Conservation (phyloP, 35 echinoderm and acorn worm genomes). For the Apostichopus parvimensis region DNA sequence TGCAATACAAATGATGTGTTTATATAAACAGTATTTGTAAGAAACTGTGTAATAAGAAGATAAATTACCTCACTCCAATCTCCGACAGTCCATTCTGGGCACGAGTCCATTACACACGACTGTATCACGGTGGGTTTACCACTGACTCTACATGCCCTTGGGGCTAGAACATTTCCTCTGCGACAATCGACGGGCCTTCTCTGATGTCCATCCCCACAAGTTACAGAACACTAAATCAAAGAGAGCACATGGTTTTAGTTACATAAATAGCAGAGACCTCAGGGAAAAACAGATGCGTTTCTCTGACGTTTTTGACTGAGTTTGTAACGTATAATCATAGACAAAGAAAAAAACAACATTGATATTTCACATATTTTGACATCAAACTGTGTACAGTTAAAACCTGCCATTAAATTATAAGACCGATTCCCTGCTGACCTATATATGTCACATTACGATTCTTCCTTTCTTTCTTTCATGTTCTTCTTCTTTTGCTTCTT, state of each 20-base stretch:
- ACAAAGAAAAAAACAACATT: neutral
- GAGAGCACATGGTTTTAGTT: too few relatives aligned
- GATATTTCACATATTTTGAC: too few relatives aligned
- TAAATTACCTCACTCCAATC: slow-evolving; percentile 28
- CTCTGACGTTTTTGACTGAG: neutral
- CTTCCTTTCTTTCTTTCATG: too few relatives aligned
- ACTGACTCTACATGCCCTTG: slow-evolving; percentile 23
- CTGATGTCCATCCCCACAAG: slow-evolving; percentile 25
- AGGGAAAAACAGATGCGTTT: neutral
- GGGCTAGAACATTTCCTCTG: neutral
- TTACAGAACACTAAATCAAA: slow-evolving; percentile 41
- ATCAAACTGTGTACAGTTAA: too few relatives aligned
- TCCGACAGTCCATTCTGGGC: slow-evolving; percentile 28
- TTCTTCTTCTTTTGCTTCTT: too few relatives aligned
- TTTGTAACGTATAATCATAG: neutral
- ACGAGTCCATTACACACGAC: slow-evolving; percentile 7
- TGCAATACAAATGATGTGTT: too few relatives aligned
- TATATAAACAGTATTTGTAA: neutral
- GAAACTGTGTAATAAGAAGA: neutral
- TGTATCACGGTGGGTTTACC: neutral
- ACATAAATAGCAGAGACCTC: neutral
- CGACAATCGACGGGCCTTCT: slow-evolving; percentile 8
- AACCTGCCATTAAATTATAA: too few relatives aligned
- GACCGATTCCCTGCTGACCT: too few relatives aligned
- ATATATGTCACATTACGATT: too few relatives aligned